Evolutionary conservation across 2,888 invertebrate genomes (phyloP), one percentile per base, ranked within the genome.

Genomic region (Lepidonotus clava): DNA sequence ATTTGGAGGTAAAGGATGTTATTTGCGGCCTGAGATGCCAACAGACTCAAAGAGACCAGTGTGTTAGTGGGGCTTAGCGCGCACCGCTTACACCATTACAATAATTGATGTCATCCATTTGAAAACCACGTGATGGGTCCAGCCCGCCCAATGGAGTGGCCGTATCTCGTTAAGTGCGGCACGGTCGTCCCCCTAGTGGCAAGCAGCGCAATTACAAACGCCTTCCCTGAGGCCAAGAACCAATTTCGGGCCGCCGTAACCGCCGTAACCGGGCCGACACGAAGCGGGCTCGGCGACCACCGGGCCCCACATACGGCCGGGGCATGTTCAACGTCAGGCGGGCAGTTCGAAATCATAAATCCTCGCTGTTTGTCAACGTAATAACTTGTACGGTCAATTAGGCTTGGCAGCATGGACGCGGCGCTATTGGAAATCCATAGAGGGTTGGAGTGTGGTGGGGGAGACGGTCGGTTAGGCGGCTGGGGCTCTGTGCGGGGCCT

Each of bases 131-230:
- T n/a, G 24, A 6, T 76, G 36, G 14, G 1, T 67, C 76, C 71
- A n/a, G 11, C 76, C 36, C n/a, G 24, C 40, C 76, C 76, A 36
- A 76, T 40, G 18, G 76, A n/a, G 4, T n/a, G 76, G 2, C 38
- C 18, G 40, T 21, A 38, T 61, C 61, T 61, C 61, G 28, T 76
- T 76, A 14, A 36, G 34, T 76, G 76, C 38, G 36, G 76, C n/a
- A 76, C 76, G 34, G 76, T 38, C 32, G 76, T 76, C 76, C 76
- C 76, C 40, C 76, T 76, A 76, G 76, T 76, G 76, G 76, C 76
- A 76, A 76, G 18, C 24, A 24, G 38, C 40, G 76, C 38, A 76
- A 76, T 76, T 76, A 76, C 76, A 76, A 76, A 76, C 76, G 76
- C 76, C 76, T 76, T 40, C 76, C 76, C 76, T 40, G 76, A 14